Conservation (phyloP, 2,888 invertebrate genomes). For the Willowsia nigromaculata region DNA sequence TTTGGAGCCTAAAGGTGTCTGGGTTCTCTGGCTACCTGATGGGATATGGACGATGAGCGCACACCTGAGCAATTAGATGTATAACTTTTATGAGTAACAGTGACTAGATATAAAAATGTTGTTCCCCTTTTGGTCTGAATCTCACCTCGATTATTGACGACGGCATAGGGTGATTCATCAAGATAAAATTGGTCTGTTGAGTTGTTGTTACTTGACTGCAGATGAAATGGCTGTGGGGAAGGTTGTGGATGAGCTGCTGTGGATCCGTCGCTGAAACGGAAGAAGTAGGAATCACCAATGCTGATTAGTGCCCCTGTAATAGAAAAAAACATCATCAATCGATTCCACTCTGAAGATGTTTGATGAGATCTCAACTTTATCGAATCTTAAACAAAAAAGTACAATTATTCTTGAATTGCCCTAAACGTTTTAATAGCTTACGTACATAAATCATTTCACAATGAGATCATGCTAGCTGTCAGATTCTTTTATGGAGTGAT, state of each 20-base stretch:
- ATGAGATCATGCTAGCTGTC: slow-evolving; percentile 10
- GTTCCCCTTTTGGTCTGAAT: background rate
- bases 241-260: slow-evolving; percentile 89
- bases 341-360: background rate
- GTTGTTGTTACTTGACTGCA: slow-evolving; percentile 81
- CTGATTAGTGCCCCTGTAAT: slow-evolving; percentile 92
- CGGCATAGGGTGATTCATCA: slow-evolving; percentile 77
- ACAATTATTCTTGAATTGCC: background rate
- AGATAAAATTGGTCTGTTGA: slow-evolving; percentile 66
- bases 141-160: slow-evolving; percentile 74
- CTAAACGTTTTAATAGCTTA: background rate
- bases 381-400: background rate
- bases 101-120: slow-evolving; percentile 58
- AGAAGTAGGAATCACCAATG: slow-evolving; percentile 93
- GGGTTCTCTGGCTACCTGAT: slow-evolving; percentile 35
- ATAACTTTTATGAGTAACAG: slow-evolving; percentile 52
- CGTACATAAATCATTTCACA: slow-evolving; percentile 2
- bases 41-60: background rate
- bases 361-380: slow-evolving; percentile 3
- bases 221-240: slow-evolving; percentile 29
- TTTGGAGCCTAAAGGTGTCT: slow-evolving; percentile 66
- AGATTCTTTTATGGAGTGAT: background rate
- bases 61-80: slow-evolving; percentile 51
- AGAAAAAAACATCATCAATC: background rate
- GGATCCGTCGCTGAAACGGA: slow-evolving; percentile 93